Evolutionary conservation across 2,888 invertebrate genomes (phyloP).

Genomic region (Drosophila maculinotata): DNA sequence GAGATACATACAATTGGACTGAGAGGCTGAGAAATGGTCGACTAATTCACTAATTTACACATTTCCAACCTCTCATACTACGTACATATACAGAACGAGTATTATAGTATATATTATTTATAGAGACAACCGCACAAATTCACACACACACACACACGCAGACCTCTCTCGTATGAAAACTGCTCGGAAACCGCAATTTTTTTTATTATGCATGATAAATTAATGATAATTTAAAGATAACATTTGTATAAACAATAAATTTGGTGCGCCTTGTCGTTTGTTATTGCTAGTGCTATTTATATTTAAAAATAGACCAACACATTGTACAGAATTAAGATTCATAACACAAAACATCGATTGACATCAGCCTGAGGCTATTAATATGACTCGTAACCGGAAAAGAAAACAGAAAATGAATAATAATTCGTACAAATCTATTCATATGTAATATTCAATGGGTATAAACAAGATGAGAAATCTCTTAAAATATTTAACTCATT

Average conservation of each 20-base stretch:
- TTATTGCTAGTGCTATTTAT: constrained; percentile 12
- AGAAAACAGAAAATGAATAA: constrained; percentile 11
- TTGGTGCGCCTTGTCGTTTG: constrained; percentile 38
- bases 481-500: background rate
- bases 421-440: background rate
- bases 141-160: constrained; percentile 19
- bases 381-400: constrained; percentile 21
- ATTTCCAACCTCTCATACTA: constrained; percentile 34
- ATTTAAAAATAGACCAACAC: constrained; percentile 56
- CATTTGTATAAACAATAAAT: constrained; percentile 73
- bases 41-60: constrained; percentile 50
- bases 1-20: constrained; percentile 17
- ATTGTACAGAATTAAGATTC: constrained; percentile 48
- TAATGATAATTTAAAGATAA: constrained; percentile 77
- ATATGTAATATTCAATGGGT: background rate
- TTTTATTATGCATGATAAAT: constrained; percentile 68
- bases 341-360: constrained; percentile 42
- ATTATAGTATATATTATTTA: constrained; percentile 44
- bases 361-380: constrained; percentile 20
- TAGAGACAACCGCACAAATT: constrained; percentile 38
- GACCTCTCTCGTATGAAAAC: background rate
- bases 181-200: constrained; percentile 29
- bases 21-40: constrained; percentile 19
- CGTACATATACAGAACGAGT: constrained; percentile 18
- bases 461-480: background rate